Evolutionary conservation across 37 sponge, comb jelly and placozoan genomes (phyloP), one percentile per base, ranked within the genome.

Genomic region (Halichondria panicea): DNA sequence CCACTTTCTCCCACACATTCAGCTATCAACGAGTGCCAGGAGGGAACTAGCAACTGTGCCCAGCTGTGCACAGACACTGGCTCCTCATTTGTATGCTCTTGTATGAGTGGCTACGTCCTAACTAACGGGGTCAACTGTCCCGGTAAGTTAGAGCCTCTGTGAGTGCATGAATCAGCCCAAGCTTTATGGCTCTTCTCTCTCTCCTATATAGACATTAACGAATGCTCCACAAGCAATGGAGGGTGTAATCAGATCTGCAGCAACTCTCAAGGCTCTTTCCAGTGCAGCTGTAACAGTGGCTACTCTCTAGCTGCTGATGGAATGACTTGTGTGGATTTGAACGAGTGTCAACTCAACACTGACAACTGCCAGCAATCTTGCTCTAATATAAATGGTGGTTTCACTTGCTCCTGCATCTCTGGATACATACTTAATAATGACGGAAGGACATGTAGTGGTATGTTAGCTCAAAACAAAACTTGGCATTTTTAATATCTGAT

Each of bases 181-280:
- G 13, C 32, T 44, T 40, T 28, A 30, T 28, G 21, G 9, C 50
- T 44, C 15, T 21, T 42, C 27, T 38, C 31, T 57, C 3, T 9
- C 19, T 25, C 58, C 39, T 24, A 25, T 28, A 0, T 61, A 76
- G 76, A 76, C 21, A 63, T 74, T 30, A 59, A 74, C 41, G 74
- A 74, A 34, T 74, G 74, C 25, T n/a, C 2, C 28, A 40, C 43
- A 24, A 0, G 9, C 37, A 59, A 74, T 40, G 61, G 61, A 35
- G 61, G 44, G 0, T 74, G 74, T 35, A 24, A 31, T 9, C 74
- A 74, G 43, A 58, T 3, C 4, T 74, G 74, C 24, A 43, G 31
- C 37, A 79, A 79, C 60, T 53, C 39, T 3, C 8, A 30, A 6
- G 82, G 82, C 3, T 19, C 35, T 24, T 81, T 62, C 52, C 27